Percentiles rank a stretch among this genome's conserved stretches.
These are phyloP conservation scores for Rotaria sp. DNA, from an alignment of 2,888 invertebrate species.

Conservation along the genomic window DNA sequence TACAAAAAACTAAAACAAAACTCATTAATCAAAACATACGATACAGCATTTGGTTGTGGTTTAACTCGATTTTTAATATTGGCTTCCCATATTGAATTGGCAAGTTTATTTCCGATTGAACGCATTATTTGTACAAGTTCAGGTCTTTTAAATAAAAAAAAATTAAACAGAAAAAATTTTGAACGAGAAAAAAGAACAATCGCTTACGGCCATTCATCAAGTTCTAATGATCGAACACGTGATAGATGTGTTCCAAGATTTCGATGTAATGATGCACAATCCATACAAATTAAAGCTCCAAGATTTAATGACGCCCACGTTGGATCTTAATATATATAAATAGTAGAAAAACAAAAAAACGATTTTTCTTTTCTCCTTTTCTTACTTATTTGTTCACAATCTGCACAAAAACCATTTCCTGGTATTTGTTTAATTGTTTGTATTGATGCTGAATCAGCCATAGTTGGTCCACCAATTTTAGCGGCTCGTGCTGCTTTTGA, in stretches of 20 bases:
- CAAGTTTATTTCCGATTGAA: slow-evolving; percentile 77
- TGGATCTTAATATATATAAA: slow-evolving; percentile 69
- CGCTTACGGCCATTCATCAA: slow-evolving; percentile 74
- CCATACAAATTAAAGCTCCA: slow-evolving; percentile 88
- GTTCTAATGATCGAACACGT: slow-evolving; percentile 80
- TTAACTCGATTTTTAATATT: slow-evolving; percentile 64
- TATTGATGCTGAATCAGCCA: slow-evolving; percentile 48
- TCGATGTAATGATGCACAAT: slow-evolving; percentile 89
- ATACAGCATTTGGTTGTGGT: slow-evolving; percentile 57
- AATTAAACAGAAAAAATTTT: neutral
- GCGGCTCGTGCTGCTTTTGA: slow-evolving; percentile 27
- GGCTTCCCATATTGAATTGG: slow-evolving; percentile 87
- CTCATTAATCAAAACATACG: neutral
- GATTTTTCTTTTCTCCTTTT: neutral
- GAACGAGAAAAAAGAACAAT: neutral
- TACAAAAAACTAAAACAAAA: no score
- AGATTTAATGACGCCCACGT: slow-evolving; percentile 96
- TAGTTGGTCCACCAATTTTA: slow-evolving; percentile 37
- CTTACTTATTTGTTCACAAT: slow-evolving; percentile 63
- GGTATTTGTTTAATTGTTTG: slow-evolving; percentile 53
- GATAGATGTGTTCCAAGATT: slow-evolving; percentile 94
- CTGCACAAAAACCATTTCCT: slow-evolving; percentile 82
- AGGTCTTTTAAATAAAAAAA: slow-evolving; percentile 55
- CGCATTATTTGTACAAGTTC: slow-evolving; percentile 85
- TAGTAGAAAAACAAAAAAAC: no score